Base-by-base conservation (phyloP, 2,797 vertebrate genomes). In the Sebastiscus albofasciatus region DNA sequence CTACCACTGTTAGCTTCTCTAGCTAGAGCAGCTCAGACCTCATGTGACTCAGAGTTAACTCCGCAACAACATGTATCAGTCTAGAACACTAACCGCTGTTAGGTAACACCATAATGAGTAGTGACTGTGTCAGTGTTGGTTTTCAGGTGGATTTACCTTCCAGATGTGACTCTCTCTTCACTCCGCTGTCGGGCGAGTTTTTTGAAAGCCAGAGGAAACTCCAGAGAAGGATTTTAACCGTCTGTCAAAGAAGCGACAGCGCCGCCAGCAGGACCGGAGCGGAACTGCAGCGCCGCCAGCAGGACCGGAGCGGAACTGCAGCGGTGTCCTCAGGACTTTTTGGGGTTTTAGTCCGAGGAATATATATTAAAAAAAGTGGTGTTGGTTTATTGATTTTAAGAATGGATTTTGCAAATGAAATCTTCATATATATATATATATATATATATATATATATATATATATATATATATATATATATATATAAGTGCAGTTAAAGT, bases 71-170 rank as follows among this genome's bases (percentile, higher is more conserved):
- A 10, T 0, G 20, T 18, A 11, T 2, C 14, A 0, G 1, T 0
- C 27, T 14, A 2, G 0, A 20, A 24, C 1, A 52, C 0, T 58
- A 3, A 13, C 1, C 2, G 0, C 2, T 3, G 4, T 58, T 59
- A n/a, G 1, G 13, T 2, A 14, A 7, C 8, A 42, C 0, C 0
- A 1, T 0, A 1, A 2, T 1, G 0, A n/a, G 2, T 1, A 5
- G 1, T 0, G 54, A 3, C 0, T 24, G 27, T 13, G 4, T 0
- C 22, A 4, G 0, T 2, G 18, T 20, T 7, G 0, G 0, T 46
- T 67, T 75, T 58, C 0, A 29, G 8, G 4, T 0, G 1, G 3
- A 1, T 77, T 92, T 94, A 94, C 93, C 93, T 93, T 82, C 70
- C 74, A 73, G 79, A 36, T 78, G 18, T n/a, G 27, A 31, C 77